Evolutionary conservation across 1,140 invertebrate genomes (phyloP).

Genomic region (Achroia grisella): DNA sequence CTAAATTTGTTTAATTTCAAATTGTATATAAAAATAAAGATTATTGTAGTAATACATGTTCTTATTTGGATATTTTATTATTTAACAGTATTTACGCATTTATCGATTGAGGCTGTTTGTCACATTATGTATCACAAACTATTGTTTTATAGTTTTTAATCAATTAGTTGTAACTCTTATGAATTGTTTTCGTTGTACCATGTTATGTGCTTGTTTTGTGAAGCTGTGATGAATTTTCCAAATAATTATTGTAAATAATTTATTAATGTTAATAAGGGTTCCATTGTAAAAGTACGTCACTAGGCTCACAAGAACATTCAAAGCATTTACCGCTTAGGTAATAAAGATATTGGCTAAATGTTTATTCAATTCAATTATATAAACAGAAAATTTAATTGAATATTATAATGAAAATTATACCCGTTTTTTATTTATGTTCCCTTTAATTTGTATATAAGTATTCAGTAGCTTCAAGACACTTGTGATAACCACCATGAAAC

Average conservation of each 20-base stretch:
- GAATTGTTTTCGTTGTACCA: conserved; percentile 60
- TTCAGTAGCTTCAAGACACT: too few relatives aligned
- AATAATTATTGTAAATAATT: conserved; percentile 67
- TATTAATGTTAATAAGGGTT: conserved; percentile 66
- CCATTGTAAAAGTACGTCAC: conserved; percentile 46
- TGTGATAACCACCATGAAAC: too few relatives aligned
- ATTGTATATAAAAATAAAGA: too few relatives aligned
- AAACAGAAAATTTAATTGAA: conserved; percentile 65
- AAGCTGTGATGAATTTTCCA: conserved; percentile 72
- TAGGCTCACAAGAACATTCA: conserved; percentile 57
- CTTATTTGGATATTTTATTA: too few relatives aligned
- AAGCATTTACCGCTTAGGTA: conserved; percentile 56
- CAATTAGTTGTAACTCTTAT: conserved; percentile 35
- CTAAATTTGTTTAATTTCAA: too few relatives aligned
- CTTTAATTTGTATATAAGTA: too few relatives aligned
- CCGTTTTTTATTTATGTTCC: too few relatives aligned
- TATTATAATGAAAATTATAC: conserved; percentile 24
- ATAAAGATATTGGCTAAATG: conserved; percentile 64
- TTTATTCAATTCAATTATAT: conserved; percentile 70
- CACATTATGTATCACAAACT: conserved; percentile 25
- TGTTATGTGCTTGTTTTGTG: conserved; percentile 71
- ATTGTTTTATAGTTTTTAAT: conserved; percentile 67
- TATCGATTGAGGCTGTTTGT: conserved; percentile 55
- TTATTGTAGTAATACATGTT: too few relatives aligned
- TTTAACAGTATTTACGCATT: conserved; percentile 64